Conservation (phyloP, 2,888 invertebrate species). For the Zonitis immaculata region DNA sequence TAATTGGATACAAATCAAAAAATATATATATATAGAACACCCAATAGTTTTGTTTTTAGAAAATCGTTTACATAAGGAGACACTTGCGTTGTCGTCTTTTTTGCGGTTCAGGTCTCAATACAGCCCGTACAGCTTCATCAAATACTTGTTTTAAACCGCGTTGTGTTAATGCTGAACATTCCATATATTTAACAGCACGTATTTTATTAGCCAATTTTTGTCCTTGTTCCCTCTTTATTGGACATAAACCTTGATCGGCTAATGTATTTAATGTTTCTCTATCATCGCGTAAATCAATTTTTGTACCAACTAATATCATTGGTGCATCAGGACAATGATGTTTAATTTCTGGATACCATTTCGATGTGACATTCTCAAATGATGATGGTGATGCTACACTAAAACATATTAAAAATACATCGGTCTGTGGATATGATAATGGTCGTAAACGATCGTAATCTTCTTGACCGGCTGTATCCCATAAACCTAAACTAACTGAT, state of each 20-base stretch:
- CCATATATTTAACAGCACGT: slow-evolving; percentile 97
- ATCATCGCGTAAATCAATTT: slow-evolving; percentile 98
- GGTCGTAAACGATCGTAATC: slow-evolving; percentile 96
- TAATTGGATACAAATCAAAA: neutral
- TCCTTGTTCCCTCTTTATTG: slow-evolving; percentile 96
- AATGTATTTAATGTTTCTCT: slow-evolving; percentile 88
- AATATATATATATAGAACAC: neutral
- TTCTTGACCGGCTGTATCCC: slow-evolving; percentile 99
- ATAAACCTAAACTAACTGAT: slow-evolving; percentile 91
- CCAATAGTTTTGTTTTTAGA: neutral
- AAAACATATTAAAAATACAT: slow-evolving; percentile 99
- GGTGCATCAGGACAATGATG: slow-evolving; percentile 99
- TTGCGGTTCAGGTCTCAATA: slow-evolving; percentile 93
- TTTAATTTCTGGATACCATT: slow-evolving; percentile 99
- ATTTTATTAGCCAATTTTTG: slow-evolving; percentile 98
- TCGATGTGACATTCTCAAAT: slow-evolving; percentile 98
- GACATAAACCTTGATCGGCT: slow-evolving; percentile 90
- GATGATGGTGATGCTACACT: slow-evolving; percentile 99
- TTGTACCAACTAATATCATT: slow-evolving; percentile 97
- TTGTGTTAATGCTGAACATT: slow-evolving; percentile 98
- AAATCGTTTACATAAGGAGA: slow-evolving; percentile 46
- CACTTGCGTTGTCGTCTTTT: slow-evolving; percentile 93
- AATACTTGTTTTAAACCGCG: slow-evolving; percentile 97
- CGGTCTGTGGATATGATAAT: slow-evolving; percentile 97
- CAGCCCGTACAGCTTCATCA: slow-evolving; percentile 97